Conservation (phyloP, 2,888 invertebrate species). For the Meiosimyza decipiens region DNA sequence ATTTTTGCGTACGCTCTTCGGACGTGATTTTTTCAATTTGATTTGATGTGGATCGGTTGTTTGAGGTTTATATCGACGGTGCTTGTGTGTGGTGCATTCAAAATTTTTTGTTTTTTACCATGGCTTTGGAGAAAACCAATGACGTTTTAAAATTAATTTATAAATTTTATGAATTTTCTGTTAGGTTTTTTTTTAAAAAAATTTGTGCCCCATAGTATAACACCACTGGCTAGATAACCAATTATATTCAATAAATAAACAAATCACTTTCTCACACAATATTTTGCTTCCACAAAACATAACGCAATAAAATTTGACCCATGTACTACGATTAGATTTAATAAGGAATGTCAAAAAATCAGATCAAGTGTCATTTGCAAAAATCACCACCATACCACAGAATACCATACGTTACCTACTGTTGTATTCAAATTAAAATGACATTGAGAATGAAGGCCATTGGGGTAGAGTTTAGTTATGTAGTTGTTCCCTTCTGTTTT, state of each 20-base stretch:
- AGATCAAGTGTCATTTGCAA: conserved; percentile 29
- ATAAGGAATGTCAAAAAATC: conserved; percentile 23
- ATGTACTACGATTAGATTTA: not conserved
- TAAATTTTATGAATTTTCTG: too few species aligned
- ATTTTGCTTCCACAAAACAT: not conserved
- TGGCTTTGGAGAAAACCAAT: too few species aligned
- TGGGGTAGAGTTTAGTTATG: conserved; percentile 8
- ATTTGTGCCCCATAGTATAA: too few species aligned
- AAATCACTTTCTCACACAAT: conserved; percentile 28
- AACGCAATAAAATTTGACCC: not conserved
- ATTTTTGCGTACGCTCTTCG: not conserved
- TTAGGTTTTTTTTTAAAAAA: too few species aligned
- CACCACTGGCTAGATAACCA: not conserved
- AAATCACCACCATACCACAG: not conserved
- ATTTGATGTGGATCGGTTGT: too few species aligned
- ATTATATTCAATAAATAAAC: conserved; percentile 22
- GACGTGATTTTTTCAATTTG: too few species aligned
- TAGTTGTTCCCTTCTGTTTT: not conserved
- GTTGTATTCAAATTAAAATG: conserved; percentile 23
- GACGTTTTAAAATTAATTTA: too few species aligned
- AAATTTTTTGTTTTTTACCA: too few species aligned
- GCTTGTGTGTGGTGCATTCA: too few species aligned
- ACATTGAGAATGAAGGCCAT: conserved; percentile 34
- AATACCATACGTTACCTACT: not conserved
- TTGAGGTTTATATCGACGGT: too few species aligned